phyloP scores from a whole-genome alignment of 2,888 invertebrate species.

The Atherix ibis region DNA sequence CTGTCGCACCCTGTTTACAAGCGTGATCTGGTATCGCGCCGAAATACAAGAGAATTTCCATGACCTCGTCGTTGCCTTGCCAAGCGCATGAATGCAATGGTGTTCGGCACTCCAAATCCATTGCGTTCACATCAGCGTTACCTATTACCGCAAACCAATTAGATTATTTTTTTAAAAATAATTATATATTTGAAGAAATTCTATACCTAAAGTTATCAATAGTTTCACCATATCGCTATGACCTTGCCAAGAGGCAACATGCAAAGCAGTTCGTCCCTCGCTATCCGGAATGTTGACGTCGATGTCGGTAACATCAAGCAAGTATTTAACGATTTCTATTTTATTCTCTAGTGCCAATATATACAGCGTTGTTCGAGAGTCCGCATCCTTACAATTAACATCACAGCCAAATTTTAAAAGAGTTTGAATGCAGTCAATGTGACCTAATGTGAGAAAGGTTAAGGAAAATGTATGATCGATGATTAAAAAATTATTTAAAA shows the following conservation, averaged over 20 bases:
- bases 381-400: slow-evolving; percentile 78
- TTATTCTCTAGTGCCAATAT: slow-evolving; percentile 79
- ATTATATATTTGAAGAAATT: background rate
- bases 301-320: slow-evolving; percentile 59
- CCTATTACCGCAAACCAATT: slow-evolving; percentile 32
- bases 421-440: slow-evolving; percentile 48
- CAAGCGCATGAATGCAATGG: slow-evolving; percentile 90
- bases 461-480: background rate
- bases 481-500: background rate
- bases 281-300: slow-evolving; percentile 76
- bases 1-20: slow-evolving; percentile 91
- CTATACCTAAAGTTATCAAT: slow-evolving; percentile 48
- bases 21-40: slow-evolving; percentile 78
- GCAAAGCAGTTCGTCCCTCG: slow-evolving; percentile 79
- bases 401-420: slow-evolving; percentile 62
- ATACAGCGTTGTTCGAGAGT: slow-evolving; percentile 81
- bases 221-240: slow-evolving; percentile 84
- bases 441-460: slow-evolving; percentile 60
- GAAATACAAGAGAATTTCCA: slow-evolving; percentile 59
- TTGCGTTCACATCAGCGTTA: slow-evolving; percentile 75
- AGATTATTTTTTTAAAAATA: background rate
- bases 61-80: slow-evolving; percentile 81
- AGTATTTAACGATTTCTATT: slow-evolving; percentile 64
- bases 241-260: slow-evolving; percentile 88
- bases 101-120: slow-evolving; percentile 73